A percentile compares a stretch with the other conserved stretches of the same genome.
These are phyloP conservation scores for Charadrius vociferus DNA, from an alignment of 2,113 vertebrate species.

Conservation along the genomic window DNA sequence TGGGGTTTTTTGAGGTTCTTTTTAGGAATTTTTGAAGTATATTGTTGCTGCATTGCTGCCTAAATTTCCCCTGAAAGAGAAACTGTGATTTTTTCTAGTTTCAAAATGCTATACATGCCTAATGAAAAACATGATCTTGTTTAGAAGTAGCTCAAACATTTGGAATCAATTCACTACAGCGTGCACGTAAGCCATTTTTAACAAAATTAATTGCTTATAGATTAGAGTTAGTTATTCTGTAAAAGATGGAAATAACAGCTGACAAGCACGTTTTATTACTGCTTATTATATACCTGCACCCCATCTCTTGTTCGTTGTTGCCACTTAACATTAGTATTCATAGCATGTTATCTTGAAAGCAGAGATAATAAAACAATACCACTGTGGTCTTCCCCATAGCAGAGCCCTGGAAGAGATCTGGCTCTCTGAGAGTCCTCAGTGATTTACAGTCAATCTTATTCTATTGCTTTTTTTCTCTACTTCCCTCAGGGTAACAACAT, in stretches of 20 bases:
- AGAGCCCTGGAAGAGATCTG: slow-evolving; percentile 18
- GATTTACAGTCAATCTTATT: slow-evolving; percentile 24
- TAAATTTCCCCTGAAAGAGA: neutral
- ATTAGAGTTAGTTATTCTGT: neutral
- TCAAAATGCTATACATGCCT: neutral
- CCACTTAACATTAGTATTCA: slow-evolving; percentile 39
- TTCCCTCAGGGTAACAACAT: neutral
- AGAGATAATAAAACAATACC: slow-evolving; percentile 43
- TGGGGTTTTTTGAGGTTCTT: accelerated
- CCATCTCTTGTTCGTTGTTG: neutral
- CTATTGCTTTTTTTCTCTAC: neutral
- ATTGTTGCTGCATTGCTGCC: neutral
- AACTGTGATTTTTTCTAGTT: neutral
- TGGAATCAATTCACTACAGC: neutral
- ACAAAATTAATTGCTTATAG: neutral
- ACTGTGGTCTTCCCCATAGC: neutral
- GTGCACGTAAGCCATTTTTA: neutral
- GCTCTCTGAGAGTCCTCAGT: neutral
- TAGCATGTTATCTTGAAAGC: neutral
- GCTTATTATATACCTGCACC: neutral
- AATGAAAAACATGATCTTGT: neutral
- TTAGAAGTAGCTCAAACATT: neutral
- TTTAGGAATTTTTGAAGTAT: neutral
- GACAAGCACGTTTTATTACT: neutral
- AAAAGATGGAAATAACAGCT: neutral